A percentile compares a stretch with the other conserved stretches of the same genome.
Evolutionary conservation across 37 sponge, comb jelly and placozoan species (phyloP).

Genomic region (Aphrocallistes beatrix): DNA sequence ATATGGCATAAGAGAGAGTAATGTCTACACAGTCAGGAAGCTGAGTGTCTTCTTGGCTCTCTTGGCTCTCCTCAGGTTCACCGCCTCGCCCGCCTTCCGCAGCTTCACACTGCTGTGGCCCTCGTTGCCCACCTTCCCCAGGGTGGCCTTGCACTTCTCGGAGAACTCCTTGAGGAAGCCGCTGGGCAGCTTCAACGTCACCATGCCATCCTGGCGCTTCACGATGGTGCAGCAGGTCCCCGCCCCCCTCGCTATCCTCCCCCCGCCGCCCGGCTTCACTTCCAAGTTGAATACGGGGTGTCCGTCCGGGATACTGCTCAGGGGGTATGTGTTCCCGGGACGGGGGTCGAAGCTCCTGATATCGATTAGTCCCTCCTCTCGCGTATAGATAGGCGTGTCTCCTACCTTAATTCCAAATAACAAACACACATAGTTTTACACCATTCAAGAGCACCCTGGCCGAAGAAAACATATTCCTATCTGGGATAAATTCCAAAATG

Average conservation of each 20-base stretch:
- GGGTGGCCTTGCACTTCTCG: neutral
- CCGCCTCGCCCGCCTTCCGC: neutral
- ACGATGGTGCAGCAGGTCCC: neutral
- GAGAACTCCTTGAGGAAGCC: neutral
- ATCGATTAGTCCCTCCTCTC: neutral
- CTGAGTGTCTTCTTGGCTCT: neutral
- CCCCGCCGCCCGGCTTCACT: neutral
- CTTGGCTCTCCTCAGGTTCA: conserved; percentile 17
- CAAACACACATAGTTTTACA: too few species aligned
- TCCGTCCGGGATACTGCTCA: neutral
- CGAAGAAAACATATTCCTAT: too few species aligned
- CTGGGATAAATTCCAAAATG: too few species aligned
- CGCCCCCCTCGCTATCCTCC: neutral
- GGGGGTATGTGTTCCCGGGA: conserved; percentile 3
- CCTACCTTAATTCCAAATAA: neutral
- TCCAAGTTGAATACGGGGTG: neutral
- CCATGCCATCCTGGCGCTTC: neutral
- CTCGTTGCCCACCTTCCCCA: neutral
- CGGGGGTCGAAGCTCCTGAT: neutral
- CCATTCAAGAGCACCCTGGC: too few species aligned
- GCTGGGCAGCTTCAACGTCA: neutral
- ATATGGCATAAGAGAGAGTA: too few species aligned
- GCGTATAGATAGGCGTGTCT: neutral
- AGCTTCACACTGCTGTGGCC: neutral
- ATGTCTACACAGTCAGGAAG: neutral